Evolutionary conservation across 1,140 invertebrate genomes (phyloP).

Genomic region (Dermatophagoides farinae): DNA sequence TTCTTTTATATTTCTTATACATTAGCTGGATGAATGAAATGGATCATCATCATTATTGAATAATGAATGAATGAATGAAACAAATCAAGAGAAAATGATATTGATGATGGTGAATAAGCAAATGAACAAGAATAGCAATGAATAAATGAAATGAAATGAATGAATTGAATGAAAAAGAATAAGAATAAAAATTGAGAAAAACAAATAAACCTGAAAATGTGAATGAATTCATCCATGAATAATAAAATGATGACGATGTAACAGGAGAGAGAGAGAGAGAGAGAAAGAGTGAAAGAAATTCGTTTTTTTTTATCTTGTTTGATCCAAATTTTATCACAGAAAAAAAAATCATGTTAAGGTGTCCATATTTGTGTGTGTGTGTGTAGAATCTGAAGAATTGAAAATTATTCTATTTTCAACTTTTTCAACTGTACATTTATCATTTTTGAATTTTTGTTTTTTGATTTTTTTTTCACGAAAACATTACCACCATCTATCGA

Average conservation of each 20-base stretch:
- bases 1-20: too few species aligned
- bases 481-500: too few species aligned
- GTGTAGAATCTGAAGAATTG: neutral
- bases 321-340: neutral
- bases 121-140: neutral
- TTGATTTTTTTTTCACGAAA: too few species aligned
- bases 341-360: neutral
- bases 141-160: neutral
- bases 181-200: neutral
- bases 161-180: neutral
- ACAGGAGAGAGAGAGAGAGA: constrained; percentile 1
- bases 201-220: neutral
- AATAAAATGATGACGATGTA: neutral
- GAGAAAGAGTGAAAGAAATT: neutral
- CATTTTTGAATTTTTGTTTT: too few species aligned
- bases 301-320: neutral
- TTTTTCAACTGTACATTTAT: too few species aligned
- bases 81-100: neutral
- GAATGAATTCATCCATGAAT: neutral
- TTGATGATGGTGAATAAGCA: neutral
- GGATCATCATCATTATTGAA: neutral
- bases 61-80: neutral
- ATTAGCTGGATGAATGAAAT: neutral
- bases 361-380: too few species aligned
- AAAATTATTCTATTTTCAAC: too few species aligned